Base-by-base conservation (phyloP, 2,888 invertebrate genomes). In the Plebejus anna region DNA sequence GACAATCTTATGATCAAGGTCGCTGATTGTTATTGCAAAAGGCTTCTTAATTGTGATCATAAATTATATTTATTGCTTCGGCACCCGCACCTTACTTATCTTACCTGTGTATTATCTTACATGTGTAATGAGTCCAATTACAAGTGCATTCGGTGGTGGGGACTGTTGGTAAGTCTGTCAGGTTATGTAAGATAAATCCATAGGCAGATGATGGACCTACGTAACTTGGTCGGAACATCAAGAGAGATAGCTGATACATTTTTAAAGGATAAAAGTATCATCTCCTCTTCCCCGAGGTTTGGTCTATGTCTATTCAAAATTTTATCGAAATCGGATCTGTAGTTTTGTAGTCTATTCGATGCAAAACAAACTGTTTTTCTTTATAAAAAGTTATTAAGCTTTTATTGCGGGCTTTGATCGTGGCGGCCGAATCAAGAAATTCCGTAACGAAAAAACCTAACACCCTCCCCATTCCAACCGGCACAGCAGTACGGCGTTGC, bases 1-100 rank as follows among this genome's bases (percentile, higher is more conserved):
- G 73, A 73, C 55, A 73, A 55, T 32, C 42, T 72, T 71, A 22
- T 71, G 51, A 73, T 73, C 55, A 73, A 73, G 73, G 73, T 73
- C 16, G 32, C 28, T 51, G 42, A 51, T 72, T 47, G 47, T 72
- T 47, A 42, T 73, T 73, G 73, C 73, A 73, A 73, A 72, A 73
- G 42, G 72, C 73, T 55, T 73, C 73, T 73, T 73, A 55, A 73
- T 73, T 73, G 32, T 73, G 32, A 28, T 47, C 22, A 42, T 42
- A 66, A 66, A 66, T 66, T 66, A 32, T 66, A 66, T 66, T 36
- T 36, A 36, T 66, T 13, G 32, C 32, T 36, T 11, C 28, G 61
- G 61, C 61, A 59, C 28, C 61, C 28, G 11, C 3, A 16, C 55
- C 55, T 51, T 13, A 13, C 4, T 0, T 7, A 22, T 0, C 9